phyloP scores from a whole-genome alignment of 2,113 vertebrate genomes.

The Capreolus pygargus region DNA sequence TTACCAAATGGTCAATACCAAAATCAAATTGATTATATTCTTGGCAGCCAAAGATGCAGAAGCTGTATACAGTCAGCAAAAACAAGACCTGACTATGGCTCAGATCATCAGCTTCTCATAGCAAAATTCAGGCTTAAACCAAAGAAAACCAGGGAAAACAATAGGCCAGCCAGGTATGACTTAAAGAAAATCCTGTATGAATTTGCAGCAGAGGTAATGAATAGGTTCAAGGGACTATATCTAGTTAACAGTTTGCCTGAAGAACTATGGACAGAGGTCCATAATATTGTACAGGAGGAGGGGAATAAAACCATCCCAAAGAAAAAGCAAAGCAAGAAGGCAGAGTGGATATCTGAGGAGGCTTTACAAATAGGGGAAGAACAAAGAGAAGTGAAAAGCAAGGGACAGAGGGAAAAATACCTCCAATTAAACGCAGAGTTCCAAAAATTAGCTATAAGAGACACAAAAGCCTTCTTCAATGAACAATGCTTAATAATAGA shows the following conservation, averaged over 20 bases:
- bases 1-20: neutral
- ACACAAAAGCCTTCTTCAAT: neutral
- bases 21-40: neutral
- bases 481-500: neutral
- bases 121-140: neutral
- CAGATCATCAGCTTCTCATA: neutral
- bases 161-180: neutral
- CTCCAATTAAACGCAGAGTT: neutral
- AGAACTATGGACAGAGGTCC: neutral
- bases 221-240: neutral
- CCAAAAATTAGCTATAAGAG: neutral
- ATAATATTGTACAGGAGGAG: neutral
- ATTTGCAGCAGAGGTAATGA: neutral
- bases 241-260: neutral
- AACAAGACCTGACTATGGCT: neutral
- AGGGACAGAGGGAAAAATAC: neutral
- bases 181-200: neutral
- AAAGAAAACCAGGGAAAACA: neutral
- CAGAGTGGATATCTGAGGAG: neutral
- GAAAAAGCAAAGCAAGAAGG: neutral
- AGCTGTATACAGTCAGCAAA: neutral
- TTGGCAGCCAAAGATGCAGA: neutral
- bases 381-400: neutral
- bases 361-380: neutral
- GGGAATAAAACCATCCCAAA: neutral